A percentile compares a stretch with the other conserved stretches of the same genome.
These are phyloP conservation scores for Myotis planiceps DNA, from an alignment of 2,797 vertebrate species.

Conservation along the genomic window DNA sequence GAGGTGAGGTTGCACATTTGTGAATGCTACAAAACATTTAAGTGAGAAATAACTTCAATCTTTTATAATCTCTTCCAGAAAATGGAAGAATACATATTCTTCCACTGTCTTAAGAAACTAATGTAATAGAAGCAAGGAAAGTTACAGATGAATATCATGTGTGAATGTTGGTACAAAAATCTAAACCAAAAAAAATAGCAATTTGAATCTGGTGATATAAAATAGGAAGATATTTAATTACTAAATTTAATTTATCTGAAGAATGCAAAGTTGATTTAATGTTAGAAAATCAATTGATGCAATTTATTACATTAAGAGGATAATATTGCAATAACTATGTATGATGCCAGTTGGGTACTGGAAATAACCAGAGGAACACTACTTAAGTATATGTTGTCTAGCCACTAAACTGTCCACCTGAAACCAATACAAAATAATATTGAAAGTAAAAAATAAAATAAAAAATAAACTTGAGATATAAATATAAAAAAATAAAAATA, in stretches of 20 bases:
- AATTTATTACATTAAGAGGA: not conserved
- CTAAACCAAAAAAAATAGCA: not conserved
- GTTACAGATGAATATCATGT: not conserved
- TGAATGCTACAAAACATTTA: not conserved
- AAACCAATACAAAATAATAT: not conserved
- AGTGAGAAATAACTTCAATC: not conserved
- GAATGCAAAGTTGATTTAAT: not conserved
- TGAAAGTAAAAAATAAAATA: not conserved
- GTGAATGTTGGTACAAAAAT: not conserved
- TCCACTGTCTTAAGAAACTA: not conserved
- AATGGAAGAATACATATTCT: not conserved
- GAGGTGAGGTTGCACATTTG: not conserved
- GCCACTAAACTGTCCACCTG: not conserved
- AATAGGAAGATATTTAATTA: not conserved
- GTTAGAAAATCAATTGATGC: not conserved
- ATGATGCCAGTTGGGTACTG: not conserved
- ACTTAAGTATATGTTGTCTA: not conserved
- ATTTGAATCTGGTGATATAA: not conserved
- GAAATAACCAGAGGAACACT: not conserved
- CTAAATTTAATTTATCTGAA: slow-evolving; percentile 26
- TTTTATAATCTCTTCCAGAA: slow-evolving; percentile 17
- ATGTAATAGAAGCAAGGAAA: not conserved
- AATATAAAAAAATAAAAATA: not conserved
- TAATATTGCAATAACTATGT: not conserved
- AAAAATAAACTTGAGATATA: not conserved